Evolutionary conservation across 2,888 invertebrate species (phyloP).

Genomic region (Aphidius colemani): DNA sequence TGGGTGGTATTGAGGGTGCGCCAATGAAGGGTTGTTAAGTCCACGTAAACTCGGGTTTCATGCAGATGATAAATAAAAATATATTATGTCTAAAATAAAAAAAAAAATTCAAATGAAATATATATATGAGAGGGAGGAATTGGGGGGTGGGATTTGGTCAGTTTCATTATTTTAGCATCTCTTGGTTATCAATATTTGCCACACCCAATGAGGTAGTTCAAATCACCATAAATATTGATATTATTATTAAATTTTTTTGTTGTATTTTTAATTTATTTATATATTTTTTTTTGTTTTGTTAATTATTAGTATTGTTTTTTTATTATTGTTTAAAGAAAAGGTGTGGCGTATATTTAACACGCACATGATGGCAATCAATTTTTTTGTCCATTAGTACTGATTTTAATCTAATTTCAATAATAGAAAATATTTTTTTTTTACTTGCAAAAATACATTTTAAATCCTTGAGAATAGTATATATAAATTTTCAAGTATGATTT

Average conservation of each 20-base stretch:
- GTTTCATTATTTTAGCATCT: slow-evolving; percentile 48
- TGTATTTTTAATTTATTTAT: neutral
- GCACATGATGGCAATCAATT: too few species aligned
- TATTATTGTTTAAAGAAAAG: too few species aligned
- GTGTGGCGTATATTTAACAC: too few species aligned
- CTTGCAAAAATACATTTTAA: too few species aligned
- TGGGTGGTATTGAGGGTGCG: slow-evolving; percentile 27
- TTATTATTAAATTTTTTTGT: neutral
- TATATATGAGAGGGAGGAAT: neutral
- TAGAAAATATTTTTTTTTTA: too few species aligned
- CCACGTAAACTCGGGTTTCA: neutral
- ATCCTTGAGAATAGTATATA: too few species aligned
- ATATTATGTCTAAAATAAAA: too few species aligned
- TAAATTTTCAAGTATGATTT: too few species aligned
- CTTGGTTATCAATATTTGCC: slow-evolving; percentile 39
- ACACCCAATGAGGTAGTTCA: slow-evolving; percentile 42
- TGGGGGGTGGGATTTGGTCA: slow-evolving; percentile 33
- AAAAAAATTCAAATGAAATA: too few species aligned
- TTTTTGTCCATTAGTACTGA: too few species aligned
- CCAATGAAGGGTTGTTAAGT: slow-evolving; percentile 18
- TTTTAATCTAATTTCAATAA: too few species aligned
- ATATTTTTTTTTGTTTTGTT: neutral
- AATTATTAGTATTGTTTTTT: neutral
- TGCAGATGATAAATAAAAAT: too few species aligned
- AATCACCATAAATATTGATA: neutral